Evolutionary conservation across 2,888 invertebrate genomes (phyloP), one percentile per base, ranked within the genome.

Genomic region (Bellardia pandia): DNA sequence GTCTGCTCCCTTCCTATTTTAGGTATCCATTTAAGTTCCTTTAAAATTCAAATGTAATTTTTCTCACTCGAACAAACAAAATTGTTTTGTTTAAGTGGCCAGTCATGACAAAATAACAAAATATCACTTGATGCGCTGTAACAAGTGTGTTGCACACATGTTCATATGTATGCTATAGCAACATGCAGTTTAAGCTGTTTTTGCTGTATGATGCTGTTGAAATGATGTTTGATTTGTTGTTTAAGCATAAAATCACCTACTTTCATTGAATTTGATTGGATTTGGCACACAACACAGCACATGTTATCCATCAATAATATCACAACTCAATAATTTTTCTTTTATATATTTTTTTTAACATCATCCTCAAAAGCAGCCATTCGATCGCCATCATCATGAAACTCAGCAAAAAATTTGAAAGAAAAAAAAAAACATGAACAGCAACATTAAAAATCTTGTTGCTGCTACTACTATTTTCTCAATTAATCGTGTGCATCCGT

Each of bases 291-390:
- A 81, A 74, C 86, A 87, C 74, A 84, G 76, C 86, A 87, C 86
- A 86, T 86, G 86, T 86, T 84, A 87, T 84, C 81, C 86, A 87
- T 86, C 86, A 86, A 86, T 84, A 84, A 84, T 76, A 84, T 62
- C 80, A 86, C 86, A 86, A 77, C 80, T 84, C 80, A 86, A 86
- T 80, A 86, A 86, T 82, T 45, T 51, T 9, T 56, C 11, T 37
- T 13, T 23, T 51, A 14, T 74, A 42, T 56, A 51, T 56, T 62
- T 64, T 75, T 23, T 62, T 53, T 53, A 51, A 78, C 78, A 68
- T 51, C 84, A 85, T 74, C 60, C 13, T 68, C 60, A n/a, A 58
- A 53, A 76, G 72, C 72, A 79, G 79, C 71, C 64, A 81, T 58
- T 83, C 82, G 69, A 83, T 80, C 72, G 64, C 72, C 72, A 83